Base-by-base conservation (phyloP, 2,113 vertebrate genomes). In the Syngnathus typhle region DNA sequence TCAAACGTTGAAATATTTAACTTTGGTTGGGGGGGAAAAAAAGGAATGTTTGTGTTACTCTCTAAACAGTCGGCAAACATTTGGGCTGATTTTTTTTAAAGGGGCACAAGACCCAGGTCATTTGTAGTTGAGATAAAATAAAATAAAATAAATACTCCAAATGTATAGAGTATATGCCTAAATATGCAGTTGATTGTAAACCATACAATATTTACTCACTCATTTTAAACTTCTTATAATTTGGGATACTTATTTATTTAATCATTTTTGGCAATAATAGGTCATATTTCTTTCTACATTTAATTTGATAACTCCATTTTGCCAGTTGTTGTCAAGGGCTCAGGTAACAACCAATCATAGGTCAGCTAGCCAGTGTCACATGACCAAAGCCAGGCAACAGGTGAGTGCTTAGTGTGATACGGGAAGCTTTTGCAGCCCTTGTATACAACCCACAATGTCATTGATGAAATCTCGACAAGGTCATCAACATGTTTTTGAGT, bases 1-100 rank as follows among this genome's bases (percentile, higher is more conserved):
- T 10, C 39, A 62, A 21, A 43, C 11, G 39, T 62, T 27, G 23
- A 44, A 62, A 44, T 62, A 44, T 62, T 62, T 43, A 62, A 43
- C 59, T 62, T 36, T 44, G 13, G 13, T 21, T 21, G 6, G n/a
- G 6, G 10, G n/a, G 9, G 8, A 54, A 54, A 54, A 54, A 55
- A 23, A 12, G 5, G 21, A 62, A 44, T 23, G 12, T 27, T 44
- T 32, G 6, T 16, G 13, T 55, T 27, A 58, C 15, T 36, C 27
- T 58, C 13, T 3, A 55, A 55, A 12, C 10, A 23, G 4, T 55
- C 11, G 52, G 10, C 11, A 13, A 27, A 55, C 52, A 4, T 55
- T 27, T 55, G 21, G 11, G 8, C n/a, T 1, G 8, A 1, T 27
- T 55, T 55, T 55, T 27, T 55, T 27, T 13, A 27, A 21, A 23